These are phyloP conservation scores for Pseudomyrmex dendroicus DNA, from an alignment of 1,140 invertebrate species.

Conservation along the genomic window DNA sequence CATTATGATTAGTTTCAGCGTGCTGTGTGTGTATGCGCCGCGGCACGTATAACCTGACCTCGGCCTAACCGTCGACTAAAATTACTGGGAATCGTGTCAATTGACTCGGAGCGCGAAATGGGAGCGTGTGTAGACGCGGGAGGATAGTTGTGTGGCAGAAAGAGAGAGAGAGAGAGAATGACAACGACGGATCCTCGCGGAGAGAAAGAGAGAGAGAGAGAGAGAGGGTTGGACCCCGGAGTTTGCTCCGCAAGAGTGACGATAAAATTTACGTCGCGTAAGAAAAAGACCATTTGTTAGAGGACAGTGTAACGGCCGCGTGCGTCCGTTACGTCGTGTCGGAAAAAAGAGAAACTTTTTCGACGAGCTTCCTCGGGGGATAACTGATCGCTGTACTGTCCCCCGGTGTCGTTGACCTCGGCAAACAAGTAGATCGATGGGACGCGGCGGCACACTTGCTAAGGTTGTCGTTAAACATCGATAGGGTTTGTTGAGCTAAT, in stretches of 20 bases:
- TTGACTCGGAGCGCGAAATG: constrained; percentile 59
- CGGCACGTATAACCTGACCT: constrained; percentile 70
- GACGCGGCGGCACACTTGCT: constrained; percentile 52
- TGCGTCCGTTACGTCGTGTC: constrained; percentile 39
- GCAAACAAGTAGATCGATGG: constrained; percentile 60
- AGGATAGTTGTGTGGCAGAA: no score
- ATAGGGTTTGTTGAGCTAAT: constrained; percentile 53
- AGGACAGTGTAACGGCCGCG: constrained; percentile 44
- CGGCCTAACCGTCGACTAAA: constrained; percentile 68
- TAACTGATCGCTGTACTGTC: constrained; percentile 59
- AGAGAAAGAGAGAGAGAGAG: no score
- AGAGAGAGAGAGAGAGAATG: no score
- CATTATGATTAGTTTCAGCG: constrained; percentile 75
- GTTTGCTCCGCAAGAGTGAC: constrained; percentile 8
- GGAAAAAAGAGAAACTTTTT: constrained; percentile 59
- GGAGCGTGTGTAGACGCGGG: constrained; percentile 25
- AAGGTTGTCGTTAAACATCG: constrained; percentile 59
- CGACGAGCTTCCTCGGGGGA: constrained; percentile 48
- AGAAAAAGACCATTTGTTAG: constrained; percentile 59
- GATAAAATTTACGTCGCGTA: constrained; percentile 57
- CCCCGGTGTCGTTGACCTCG: constrained; percentile 49
- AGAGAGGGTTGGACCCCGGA: neutral
- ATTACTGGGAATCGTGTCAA: constrained; percentile 74
- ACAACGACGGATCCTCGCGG: no score
- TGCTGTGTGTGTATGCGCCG: constrained; percentile 57